These are phyloP conservation scores for Abrostola triplasia DNA, from an alignment of 2,888 invertebrate genomes.

Conservation along the genomic window DNA sequence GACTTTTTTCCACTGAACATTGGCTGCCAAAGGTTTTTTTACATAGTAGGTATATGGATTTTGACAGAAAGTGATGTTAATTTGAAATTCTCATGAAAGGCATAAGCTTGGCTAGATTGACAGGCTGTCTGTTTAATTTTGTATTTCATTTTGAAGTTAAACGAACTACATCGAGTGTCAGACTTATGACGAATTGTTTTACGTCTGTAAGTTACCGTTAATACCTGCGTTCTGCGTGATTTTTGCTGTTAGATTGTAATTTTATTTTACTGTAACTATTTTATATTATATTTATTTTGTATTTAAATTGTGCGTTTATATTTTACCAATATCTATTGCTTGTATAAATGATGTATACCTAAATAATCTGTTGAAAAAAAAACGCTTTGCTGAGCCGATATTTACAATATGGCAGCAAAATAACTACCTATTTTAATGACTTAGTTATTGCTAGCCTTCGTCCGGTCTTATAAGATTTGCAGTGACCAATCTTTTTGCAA, in stretches of 20 bases:
- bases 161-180: constrained; percentile 26
- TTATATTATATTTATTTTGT: too few species aligned
- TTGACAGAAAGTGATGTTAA: constrained; percentile 15
- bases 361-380: too few species aligned
- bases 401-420: too few species aligned
- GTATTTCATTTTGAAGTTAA: constrained; percentile 28
- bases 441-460: too few species aligned
- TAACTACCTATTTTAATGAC: too few species aligned
- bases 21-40: constrained; percentile 51
- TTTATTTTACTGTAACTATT: too few species aligned
- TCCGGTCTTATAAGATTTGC: too few species aligned
- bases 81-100: constrained; percentile 36
- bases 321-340: too few species aligned
- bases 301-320: too few species aligned
- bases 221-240: not conserved
- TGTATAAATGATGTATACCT: too few species aligned
- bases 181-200: constrained; percentile 23
- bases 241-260: not conserved
- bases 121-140: constrained; percentile 27
- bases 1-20: constrained; percentile 41
- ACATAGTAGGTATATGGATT: constrained; percentile 28
- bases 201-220: not conserved
- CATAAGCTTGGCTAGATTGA: constrained; percentile 28
- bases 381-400: too few species aligned
- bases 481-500: too few species aligned